These are phyloP conservation scores for Pocillopora damicornis DNA, from an alignment of 64 coral and sea anemone species.

Conservation along the genomic window DNA sequence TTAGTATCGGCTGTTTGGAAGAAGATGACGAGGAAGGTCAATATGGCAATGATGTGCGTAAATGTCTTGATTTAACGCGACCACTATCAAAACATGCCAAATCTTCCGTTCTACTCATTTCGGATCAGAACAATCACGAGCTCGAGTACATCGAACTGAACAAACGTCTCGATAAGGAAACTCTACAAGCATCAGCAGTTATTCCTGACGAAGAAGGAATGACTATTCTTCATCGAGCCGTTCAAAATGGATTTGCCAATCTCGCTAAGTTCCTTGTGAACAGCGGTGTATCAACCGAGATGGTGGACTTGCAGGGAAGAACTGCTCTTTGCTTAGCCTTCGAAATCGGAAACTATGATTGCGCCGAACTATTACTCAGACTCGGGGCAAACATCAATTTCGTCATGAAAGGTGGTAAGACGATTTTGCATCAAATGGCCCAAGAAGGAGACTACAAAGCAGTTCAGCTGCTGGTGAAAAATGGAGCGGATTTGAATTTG, in stretches of 20 bases:
- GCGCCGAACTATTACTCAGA: constrained; percentile 45
- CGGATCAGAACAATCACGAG: constrained; percentile 15
- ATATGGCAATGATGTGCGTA: constrained; percentile 27
- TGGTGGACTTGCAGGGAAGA: constrained; percentile 30
- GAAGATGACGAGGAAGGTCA: constrained; percentile 13
- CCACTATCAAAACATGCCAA: constrained; percentile 31
- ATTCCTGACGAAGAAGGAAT: constrained; percentile 44
- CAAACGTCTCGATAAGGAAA: constrained; percentile 35
- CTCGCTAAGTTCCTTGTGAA: constrained; percentile 38
- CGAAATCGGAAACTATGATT: constrained; percentile 49
- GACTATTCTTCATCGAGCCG: constrained; percentile 45
- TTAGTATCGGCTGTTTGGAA: constrained; percentile 35
- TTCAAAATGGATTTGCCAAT: constrained; percentile 29
- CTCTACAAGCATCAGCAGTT: constrained; percentile 7
- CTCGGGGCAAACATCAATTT: constrained; percentile 42
- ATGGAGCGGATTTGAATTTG: constrained; percentile 38
- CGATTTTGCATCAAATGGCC: constrained; percentile 52
- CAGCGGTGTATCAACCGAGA: constrained; percentile 56
- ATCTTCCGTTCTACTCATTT: constrained; percentile 29
- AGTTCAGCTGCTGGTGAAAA: constrained; percentile 39
- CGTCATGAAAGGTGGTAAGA: constrained; percentile 19
- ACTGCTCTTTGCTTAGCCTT: constrained; percentile 45
- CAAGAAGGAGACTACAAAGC: constrained; percentile 38
- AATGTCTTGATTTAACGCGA: constrained; percentile 26
- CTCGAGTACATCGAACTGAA: constrained; percentile 28